Conservation (phyloP, 2,113 vertebrate genomes). For the Pelodiscus sinensis region DNA sequence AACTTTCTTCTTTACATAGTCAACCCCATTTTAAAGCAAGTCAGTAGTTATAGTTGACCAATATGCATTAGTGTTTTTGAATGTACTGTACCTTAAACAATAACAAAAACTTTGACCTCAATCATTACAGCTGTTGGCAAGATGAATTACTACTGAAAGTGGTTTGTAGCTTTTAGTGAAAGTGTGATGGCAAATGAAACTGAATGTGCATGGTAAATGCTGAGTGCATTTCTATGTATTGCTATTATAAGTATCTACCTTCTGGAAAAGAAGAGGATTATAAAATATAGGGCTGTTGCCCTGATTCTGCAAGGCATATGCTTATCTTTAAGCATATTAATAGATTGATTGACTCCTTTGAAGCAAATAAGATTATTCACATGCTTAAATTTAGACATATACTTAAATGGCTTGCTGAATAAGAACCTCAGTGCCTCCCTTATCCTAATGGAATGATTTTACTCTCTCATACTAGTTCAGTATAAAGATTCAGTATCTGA, state of each 20-base stretch:
- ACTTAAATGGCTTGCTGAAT: neutral
- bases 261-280: neutral
- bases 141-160: neutral
- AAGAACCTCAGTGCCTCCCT: neutral
- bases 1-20: constrained; percentile 13
- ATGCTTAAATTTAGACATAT: neutral
- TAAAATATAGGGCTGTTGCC: neutral
- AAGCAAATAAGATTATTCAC: neutral
- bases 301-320: neutral
- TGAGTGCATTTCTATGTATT: neutral
- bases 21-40: neutral
- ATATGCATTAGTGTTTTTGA: neutral
- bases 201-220: neutral
- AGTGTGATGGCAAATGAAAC: neutral
- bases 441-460: neutral
- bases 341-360: neutral
- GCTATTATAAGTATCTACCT: neutral
- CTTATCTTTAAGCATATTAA: neutral
- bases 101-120: neutral
- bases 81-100: neutral
- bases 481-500: neutral
- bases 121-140: neutral
- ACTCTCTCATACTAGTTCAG: neutral
- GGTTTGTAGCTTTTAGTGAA: neutral
- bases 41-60: neutral